A percentile compares a stretch with the other conserved stretches of the same genome.
These are phyloP conservation scores for Hyles euphorbiae DNA, from an alignment of 1,140 invertebrate species.

Conservation along the genomic window DNA sequence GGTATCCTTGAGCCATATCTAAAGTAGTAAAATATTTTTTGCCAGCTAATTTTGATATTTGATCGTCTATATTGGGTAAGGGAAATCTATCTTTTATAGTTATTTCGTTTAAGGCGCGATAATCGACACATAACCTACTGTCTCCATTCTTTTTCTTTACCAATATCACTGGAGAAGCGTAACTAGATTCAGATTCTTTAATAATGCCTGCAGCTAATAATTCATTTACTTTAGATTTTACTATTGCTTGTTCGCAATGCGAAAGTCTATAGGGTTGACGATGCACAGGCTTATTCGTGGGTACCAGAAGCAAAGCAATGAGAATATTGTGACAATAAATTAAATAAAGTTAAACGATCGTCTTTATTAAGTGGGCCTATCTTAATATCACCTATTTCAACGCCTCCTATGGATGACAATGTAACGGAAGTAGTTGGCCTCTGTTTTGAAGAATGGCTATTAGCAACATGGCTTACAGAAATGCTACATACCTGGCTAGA, in stretches of 20 bases:
- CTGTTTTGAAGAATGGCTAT: too few relatives aligned
- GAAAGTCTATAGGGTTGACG: slow-evolving; percentile 28
- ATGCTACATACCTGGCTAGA: too few relatives aligned
- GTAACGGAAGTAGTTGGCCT: too few relatives aligned
- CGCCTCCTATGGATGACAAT: too few relatives aligned
- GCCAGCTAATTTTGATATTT: slow-evolving; percentile 23
- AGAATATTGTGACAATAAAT: too few relatives aligned
- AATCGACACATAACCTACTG: slow-evolving; percentile 34
- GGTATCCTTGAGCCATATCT: slow-evolving; percentile 65
- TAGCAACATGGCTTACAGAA: too few relatives aligned
- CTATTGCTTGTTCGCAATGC: slow-evolving; percentile 21
- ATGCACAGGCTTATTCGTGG: too few relatives aligned
- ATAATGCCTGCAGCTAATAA: slow-evolving; percentile 25
- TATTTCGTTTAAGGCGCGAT: slow-evolving; percentile 38
- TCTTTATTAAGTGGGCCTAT: too few relatives aligned
- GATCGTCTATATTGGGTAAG: slow-evolving; percentile 31
- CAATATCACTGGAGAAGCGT: slow-evolving; percentile 23
- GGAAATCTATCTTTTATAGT: slow-evolving; percentile 38
- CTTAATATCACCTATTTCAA: too few relatives aligned
- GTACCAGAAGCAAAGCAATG: too few relatives aligned
- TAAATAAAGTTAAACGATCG: too few relatives aligned
- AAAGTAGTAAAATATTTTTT: slow-evolving; percentile 37
- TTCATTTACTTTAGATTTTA: slow-evolving; percentile 21
- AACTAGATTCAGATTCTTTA: slow-evolving; percentile 27
- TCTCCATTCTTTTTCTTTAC: slow-evolving; percentile 29